A percentile compares a stretch with the other conserved stretches of the same genome.
Evolutionary conservation across 2,888 invertebrate species (phyloP).

Genomic region (Yponomeuta cagnagella): DNA sequence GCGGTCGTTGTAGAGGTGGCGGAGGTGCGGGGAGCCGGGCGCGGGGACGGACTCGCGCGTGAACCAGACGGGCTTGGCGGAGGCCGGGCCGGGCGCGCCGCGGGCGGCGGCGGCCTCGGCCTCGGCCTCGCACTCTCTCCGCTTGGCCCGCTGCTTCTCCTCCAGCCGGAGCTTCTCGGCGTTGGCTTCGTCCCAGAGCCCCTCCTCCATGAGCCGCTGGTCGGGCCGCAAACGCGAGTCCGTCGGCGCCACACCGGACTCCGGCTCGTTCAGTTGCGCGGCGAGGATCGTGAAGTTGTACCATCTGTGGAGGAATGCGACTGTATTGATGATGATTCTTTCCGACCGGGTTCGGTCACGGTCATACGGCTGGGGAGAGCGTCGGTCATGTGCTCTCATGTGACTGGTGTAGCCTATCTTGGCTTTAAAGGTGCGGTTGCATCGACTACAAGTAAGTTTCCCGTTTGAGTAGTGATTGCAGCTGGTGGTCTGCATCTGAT

Average conservation of each 20-base stretch:
- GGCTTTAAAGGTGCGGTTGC: no score
- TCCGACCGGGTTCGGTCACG: no score
- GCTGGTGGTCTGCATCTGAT: no score
- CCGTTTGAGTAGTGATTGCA: no score
- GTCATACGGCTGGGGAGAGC: no score
- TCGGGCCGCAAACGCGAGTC: conserved; percentile 95
- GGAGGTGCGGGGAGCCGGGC: conserved; percentile 76
- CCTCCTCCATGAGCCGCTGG: conserved; percentile 98
- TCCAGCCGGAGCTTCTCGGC: conserved; percentile 88
- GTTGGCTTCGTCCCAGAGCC: conserved; percentile 94
- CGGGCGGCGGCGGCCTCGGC: conserved; percentile 82
- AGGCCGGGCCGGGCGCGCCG: conserved; percentile 79
- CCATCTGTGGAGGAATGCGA: conserved; percentile 58
- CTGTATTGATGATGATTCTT: no score
- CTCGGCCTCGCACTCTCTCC: conserved; percentile 86
- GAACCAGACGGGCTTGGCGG: conserved; percentile 93
- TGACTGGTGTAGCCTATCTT: no score
- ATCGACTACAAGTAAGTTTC: no score
- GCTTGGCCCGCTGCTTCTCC: conserved; percentile 92
- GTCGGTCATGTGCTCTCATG: no score
- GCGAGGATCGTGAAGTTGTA: conserved; percentile 97
- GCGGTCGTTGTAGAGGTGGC: conserved; percentile 88
- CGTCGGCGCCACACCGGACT: conserved; percentile 94
- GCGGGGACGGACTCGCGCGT: conserved; percentile 85
- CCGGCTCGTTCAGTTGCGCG: conserved; percentile 96